These are phyloP conservation scores for Phylloscopus trochilus DNA, from an alignment of 2,113 vertebrate genomes.

Conservation along the genomic window DNA sequence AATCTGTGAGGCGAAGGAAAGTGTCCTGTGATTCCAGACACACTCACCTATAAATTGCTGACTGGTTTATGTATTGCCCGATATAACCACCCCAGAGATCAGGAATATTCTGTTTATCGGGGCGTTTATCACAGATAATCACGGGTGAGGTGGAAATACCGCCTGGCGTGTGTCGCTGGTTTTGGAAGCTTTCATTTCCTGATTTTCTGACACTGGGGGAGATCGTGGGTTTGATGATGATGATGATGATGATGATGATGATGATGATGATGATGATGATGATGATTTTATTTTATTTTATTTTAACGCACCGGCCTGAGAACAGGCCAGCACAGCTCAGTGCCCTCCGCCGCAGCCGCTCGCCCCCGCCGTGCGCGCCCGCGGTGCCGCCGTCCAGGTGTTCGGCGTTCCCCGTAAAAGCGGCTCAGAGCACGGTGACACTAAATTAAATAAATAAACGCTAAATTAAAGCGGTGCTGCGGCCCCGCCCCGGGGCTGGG, in stretches of 20 bases:
- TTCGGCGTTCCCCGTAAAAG: not conserved
- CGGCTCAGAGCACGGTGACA: not conserved
- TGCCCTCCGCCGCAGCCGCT: not conserved
- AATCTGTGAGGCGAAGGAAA: not conserved
- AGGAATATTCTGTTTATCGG: not conserved
- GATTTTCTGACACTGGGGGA: not conserved
- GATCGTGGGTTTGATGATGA: fast-evolving
- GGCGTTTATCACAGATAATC: not conserved
- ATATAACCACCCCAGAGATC: not conserved
- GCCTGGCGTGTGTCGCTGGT: not conserved
- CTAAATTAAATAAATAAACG: no score
- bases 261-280: no score
- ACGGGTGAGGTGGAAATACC: not conserved
- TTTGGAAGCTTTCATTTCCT: not conserved
- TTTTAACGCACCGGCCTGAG: not conserved
- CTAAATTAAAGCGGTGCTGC: not conserved
- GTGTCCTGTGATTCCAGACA: not conserved
- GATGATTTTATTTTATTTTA: no score
- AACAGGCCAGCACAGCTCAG: not conserved
- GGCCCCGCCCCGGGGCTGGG: not conserved
- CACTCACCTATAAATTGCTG: fast-evolving
- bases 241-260: no score
- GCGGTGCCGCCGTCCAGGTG: not conserved
- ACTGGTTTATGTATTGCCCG: not conserved
- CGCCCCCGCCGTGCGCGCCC: not conserved